These are phyloP conservation scores for Sciurus vulgaris DNA, from an alignment of 2,797 vertebrate species.

Conservation along the genomic window DNA sequence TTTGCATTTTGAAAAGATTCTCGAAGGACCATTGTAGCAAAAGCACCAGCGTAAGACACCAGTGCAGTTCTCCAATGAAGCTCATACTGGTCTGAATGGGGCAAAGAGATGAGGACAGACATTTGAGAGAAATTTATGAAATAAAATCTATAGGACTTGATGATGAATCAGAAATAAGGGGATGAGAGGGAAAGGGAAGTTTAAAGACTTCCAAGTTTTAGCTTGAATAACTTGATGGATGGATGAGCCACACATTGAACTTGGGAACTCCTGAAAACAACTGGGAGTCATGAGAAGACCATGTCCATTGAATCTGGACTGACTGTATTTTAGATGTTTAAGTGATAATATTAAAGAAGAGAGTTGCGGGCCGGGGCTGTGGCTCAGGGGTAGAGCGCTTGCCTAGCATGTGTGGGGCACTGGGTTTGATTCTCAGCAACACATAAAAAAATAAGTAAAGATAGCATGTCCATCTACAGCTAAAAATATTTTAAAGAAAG, in stretches of 20 bases:
- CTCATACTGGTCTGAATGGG: neutral
- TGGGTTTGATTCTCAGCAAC: too few species aligned
- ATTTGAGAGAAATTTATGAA: neutral
- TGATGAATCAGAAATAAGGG: neutral
- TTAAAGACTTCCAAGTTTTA: neutral
- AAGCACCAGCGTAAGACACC: neutral
- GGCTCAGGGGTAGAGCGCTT: too few species aligned
- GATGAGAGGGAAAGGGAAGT: neutral
- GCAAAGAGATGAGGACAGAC: neutral
- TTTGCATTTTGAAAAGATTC: neutral
- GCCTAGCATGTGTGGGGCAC: too few species aligned
- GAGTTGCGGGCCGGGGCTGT: too few species aligned
- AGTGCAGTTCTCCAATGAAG: too few species aligned
- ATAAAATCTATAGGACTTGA: neutral
- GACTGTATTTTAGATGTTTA: neutral
- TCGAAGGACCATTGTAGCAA: neutral
- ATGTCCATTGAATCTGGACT: neutral
- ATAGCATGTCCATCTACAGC: too few species aligned
- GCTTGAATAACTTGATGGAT: neutral
- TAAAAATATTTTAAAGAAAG: too few species aligned
- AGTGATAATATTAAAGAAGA: too few species aligned
- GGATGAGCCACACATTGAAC: fast-evolving
- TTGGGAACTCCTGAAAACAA: neutral
- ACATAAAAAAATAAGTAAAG: too few species aligned
- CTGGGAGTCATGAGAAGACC: too few species aligned